Evolutionary conservation across 2,888 invertebrate species (phyloP).

Genomic region (Sinotaia quadrata): DNA sequence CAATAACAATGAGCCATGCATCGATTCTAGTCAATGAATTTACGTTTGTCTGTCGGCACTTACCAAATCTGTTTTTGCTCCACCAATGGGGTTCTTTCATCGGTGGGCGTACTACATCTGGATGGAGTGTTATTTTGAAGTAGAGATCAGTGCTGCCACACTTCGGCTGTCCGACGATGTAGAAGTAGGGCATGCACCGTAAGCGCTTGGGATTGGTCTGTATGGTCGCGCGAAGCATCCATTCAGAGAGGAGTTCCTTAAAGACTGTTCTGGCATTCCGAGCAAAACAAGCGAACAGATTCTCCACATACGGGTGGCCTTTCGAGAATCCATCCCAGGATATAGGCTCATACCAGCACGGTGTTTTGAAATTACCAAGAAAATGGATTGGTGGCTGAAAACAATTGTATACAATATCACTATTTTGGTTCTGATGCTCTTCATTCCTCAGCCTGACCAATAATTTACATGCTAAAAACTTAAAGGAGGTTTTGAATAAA

Average conservation of each 20-base stretch:
- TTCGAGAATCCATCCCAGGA: slow-evolving; percentile 2
- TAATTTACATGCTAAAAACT: too few relatives aligned
- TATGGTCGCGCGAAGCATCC: background rate
- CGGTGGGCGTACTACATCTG: slow-evolving; percentile 54
- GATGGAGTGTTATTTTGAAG: slow-evolving; percentile 53
- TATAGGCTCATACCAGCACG: slow-evolving; percentile 61
- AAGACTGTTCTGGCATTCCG: slow-evolving; percentile 33
- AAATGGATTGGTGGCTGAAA: slow-evolving; percentile 49
- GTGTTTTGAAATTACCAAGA: slow-evolving; percentile 54
- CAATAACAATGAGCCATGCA: too few relatives aligned
- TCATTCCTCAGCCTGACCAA: too few relatives aligned
- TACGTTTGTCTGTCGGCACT: too few relatives aligned
- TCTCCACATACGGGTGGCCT: slow-evolving; percentile 49
- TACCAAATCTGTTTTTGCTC: slow-evolving; percentile 57
- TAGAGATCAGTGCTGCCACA: slow-evolving; percentile 63
- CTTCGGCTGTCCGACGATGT: slow-evolving; percentile 62
- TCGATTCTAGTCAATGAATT: too few relatives aligned
- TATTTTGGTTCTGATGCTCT: too few relatives aligned
- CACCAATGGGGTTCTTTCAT: slow-evolving; percentile 67
- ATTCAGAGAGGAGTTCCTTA: slow-evolving; percentile 19
- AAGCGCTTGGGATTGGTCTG: slow-evolving; percentile 42
- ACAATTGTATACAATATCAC: background rate
- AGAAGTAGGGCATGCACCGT: slow-evolving; percentile 90
- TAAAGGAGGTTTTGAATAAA: too few relatives aligned
- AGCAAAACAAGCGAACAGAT: slow-evolving; percentile 46